phyloP scores from a whole-genome alignment of 1,140 invertebrate species.

The Diorhabda carinulata region DNA sequence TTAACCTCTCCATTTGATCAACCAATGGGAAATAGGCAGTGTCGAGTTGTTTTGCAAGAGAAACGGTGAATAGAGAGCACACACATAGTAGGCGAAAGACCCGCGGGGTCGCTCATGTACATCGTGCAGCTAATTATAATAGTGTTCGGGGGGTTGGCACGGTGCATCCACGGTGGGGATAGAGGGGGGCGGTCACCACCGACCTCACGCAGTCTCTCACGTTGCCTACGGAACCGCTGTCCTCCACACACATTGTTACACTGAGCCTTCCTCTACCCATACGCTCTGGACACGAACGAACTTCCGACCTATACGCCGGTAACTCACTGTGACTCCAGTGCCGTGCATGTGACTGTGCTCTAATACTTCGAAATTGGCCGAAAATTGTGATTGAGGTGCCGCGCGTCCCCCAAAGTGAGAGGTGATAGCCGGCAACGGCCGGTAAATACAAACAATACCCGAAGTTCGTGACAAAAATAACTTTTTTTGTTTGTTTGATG shows the following conservation, averaged over 20 bases:
- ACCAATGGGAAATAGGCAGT: conserved; percentile 17
- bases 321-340: conserved; percentile 1
- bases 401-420: not conserved
- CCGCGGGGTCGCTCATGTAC: conserved; percentile 23
- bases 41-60: conserved; percentile 15
- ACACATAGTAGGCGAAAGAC: conserved; percentile 19
- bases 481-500: not conserved
- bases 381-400: conserved; percentile 10
- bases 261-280: conserved; percentile 34
- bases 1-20: conserved; percentile 3
- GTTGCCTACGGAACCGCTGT: conserved; percentile 41
- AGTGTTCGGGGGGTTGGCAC: conserved; percentile 40
- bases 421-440: conserved; percentile 3
- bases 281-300: conserved; percentile 12
- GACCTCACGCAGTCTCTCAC: conserved; percentile 47
- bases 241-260: conserved; percentile 39
- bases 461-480: not conserved
- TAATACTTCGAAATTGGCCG: conserved; percentile 10
- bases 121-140: conserved; percentile 42
- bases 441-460: not conserved
- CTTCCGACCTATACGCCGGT: not conserved
- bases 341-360: conserved; percentile 3
- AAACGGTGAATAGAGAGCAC: conserved; percentile 14
- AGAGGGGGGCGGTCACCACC: conserved; percentile 46
- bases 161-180: conserved; percentile 39